These are phyloP conservation scores for Telmatherina bonti DNA, from an alignment of 2,797 vertebrate genomes.

Conservation along the genomic window DNA sequence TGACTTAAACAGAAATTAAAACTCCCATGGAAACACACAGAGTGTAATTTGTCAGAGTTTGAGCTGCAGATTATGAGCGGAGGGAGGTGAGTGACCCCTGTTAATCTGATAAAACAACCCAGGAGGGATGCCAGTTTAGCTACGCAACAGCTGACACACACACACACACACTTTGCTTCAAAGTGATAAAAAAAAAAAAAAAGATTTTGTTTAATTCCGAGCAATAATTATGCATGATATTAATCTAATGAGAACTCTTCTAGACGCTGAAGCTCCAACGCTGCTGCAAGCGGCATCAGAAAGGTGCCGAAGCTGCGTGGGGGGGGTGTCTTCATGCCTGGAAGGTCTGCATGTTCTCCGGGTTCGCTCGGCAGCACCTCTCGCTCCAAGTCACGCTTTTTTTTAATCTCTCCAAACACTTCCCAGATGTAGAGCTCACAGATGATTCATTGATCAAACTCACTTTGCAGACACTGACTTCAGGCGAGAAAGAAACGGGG, in stretches of 20 bases:
- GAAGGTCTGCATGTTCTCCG: constrained; percentile 50
- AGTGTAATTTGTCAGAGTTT: constrained; percentile 49
- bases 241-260: constrained; percentile 45
- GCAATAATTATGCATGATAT: constrained; percentile 51
- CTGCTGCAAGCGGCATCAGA: constrained; percentile 33
- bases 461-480: constrained; percentile 87
- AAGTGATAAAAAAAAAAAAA: too few relatives aligned
- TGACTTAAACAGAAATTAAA: too few relatives aligned
- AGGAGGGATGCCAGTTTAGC: constrained; percentile 34
- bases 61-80: constrained; percentile 51
- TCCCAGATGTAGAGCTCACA: constrained; percentile 90
- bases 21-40: too few relatives aligned
- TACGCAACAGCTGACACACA: constrained; percentile 45
- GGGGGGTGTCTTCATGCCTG: constrained; percentile 25
- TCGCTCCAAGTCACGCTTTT: constrained; percentile 78
- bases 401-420: constrained; percentile 85
- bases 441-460: constrained; percentile 87
- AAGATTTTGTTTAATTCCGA: constrained; percentile 74
- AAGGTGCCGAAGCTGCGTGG: constrained; percentile 18
- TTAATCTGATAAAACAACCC: constrained; percentile 70
- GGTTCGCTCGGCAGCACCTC: constrained; percentile 65
- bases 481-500: constrained; percentile 54
- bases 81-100: constrained; percentile 63
- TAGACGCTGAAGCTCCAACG: constrained; percentile 42
- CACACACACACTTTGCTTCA: constrained; percentile 59